A percentile compares a stretch with the other conserved stretches of the same genome.
Conservation (phyloP, 2,797 vertebrate species). For the Epinephelus coioides region DNA sequence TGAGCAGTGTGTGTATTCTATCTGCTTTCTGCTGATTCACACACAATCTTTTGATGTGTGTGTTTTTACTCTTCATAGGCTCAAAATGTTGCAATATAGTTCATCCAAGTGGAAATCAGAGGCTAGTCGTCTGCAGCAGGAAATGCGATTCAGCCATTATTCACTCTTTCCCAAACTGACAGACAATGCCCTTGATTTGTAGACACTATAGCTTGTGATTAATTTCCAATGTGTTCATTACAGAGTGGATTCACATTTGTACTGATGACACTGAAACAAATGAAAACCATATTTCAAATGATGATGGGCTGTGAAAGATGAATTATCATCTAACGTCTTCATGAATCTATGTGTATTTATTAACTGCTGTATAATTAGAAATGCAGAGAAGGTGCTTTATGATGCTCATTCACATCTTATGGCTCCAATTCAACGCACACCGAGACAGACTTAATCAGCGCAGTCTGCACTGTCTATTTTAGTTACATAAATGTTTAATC, state of each 20-base stretch:
- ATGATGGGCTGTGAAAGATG: constrained; percentile 10
- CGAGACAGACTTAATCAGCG: not conserved
- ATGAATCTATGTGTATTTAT: constrained; percentile 3
- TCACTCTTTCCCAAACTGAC: constrained; percentile 3
- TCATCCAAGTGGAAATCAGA: not conserved
- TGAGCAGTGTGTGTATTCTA: not conserved
- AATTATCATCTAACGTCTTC: not conserved
- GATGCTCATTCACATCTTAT: not conserved
- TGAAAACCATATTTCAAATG: constrained; percentile 27
- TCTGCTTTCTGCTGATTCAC: not conserved
- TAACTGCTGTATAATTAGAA: constrained; percentile 23
- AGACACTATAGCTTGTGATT: constrained; percentile 35
- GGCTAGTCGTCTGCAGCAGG: not conserved
- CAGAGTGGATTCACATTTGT: constrained; percentile 16
- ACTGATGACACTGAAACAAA: constrained; percentile 20
- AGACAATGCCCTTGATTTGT: constrained; percentile 50
- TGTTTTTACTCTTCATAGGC: not conserved
- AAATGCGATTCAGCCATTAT: not conserved
- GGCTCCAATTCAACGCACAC: constrained; percentile 1
- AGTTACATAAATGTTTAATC: constrained; percentile 28
- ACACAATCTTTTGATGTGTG: not conserved
- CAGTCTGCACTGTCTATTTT: not conserved
- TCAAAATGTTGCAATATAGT: not conserved
- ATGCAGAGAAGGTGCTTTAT: not conserved
- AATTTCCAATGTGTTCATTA: constrained; percentile 42